Conservation (phyloP, 1,140 invertebrate genomes). For the Batillaria attramentaria region DNA sequence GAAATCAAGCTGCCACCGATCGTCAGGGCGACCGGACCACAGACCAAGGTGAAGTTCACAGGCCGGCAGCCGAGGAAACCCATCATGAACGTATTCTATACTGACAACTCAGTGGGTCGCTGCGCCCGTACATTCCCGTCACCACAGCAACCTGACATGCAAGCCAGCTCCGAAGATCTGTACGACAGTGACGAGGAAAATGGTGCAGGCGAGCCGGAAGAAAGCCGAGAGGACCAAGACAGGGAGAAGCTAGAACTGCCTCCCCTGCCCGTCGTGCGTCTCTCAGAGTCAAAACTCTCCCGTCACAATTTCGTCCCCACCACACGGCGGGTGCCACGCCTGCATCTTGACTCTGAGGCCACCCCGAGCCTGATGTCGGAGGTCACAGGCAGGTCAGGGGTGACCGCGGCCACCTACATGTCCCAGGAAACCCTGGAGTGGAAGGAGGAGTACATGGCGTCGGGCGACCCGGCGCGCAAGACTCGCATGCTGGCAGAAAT, state of each 20-base stretch:
- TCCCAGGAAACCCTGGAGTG: constrained; percentile 45
- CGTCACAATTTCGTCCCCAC: background rate
- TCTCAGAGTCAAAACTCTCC: background rate
- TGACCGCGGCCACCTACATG: constrained; percentile 1
- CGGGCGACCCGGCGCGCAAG: constrained; percentile 48
- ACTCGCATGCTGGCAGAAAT: constrained; percentile 55
- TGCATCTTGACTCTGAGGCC: background rate
- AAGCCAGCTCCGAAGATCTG: background rate
- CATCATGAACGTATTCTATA: background rate
- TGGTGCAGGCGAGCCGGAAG: background rate
- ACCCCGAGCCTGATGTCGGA: background rate
- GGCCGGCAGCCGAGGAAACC: background rate
- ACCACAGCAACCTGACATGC: too few species aligned
- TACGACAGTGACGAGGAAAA: background rate
- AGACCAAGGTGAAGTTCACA: constrained; percentile 2
- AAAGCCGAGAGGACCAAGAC: background rate
- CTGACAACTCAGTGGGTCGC: background rate
- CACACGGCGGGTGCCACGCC: constrained; percentile 1
- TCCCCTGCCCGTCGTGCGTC: constrained; percentile 1
- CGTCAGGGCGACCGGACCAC: background rate
- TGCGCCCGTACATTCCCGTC: too few species aligned
- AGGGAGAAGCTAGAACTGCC: background rate
- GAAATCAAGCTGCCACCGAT: background rate
- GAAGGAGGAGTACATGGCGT: constrained; percentile 52
- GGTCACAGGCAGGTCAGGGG: background rate